Base-by-base conservation (phyloP, 2,113 vertebrate species). In the Pantherophis guttatus region DNA sequence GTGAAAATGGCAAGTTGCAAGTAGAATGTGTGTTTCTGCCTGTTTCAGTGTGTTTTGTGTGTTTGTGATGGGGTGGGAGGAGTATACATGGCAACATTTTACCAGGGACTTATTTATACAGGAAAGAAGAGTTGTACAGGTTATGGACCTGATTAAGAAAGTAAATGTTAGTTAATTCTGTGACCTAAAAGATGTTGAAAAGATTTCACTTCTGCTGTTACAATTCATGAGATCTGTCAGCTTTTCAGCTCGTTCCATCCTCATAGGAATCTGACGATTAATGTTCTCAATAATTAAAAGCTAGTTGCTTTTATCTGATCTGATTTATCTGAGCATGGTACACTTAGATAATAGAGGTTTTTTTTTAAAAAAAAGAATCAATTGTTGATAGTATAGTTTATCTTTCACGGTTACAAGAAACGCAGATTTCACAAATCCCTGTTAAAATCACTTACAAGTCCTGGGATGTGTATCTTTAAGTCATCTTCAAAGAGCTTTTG, bases 101-200 rank as follows among this genome's bases (percentile, higher is more conserved):
- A 19, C 75, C 75, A 86, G 92, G 39, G 50, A 94, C 2, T 93
- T 88, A 55, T 90, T 93, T 89, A 89, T 87, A 87, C 15, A 62
- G 5, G 9, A 15, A 90, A 91, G 8, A 5, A 89, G 15, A 90
- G 6, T 87, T 96, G 93, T 93, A 21, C 7, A 93, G 2, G 58
- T 90, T 92, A 88, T 89, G 85, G 90, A 91, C 65, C 65, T 24
- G 48, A 89, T 52, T 59, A 53, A 75, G 87, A 88, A 94, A 86
- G 90, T 94, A 87, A 94, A 90, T 94, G 95, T 57, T 95, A 95
- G 94, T 93, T 93, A 95, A 90, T 59, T n/a, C 39, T 39, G 29
- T 50, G 48, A 89, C 93, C 93, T 81, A 29, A 86, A 93, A 11
- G 0, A 94, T 9, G n/a, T 87, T 95, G 75, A 96, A 26, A 54